A percentile compares a stretch with the other conserved stretches of the same genome.
phyloP scores from a whole-genome alignment of 2,113 vertebrate genomes.

The Eptesicus fuscus region DNA sequence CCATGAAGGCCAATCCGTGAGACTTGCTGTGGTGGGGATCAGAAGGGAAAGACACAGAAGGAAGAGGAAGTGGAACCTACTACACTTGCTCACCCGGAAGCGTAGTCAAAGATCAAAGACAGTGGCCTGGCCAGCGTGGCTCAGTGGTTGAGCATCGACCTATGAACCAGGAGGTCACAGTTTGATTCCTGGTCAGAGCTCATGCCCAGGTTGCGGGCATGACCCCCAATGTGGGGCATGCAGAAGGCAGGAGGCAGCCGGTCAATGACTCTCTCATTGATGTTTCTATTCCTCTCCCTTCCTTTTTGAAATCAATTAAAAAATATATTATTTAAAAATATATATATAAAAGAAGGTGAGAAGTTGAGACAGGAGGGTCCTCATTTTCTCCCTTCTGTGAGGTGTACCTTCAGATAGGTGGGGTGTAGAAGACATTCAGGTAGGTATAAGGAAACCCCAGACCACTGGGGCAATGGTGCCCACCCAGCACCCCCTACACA shows the following conservation, averaged over 20 bases:
- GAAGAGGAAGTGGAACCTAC: not conserved
- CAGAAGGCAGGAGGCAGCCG: no score
- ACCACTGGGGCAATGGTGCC: not conserved
- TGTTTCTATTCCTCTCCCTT: no score
- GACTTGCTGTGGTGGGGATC: not conserved
- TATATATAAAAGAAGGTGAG: not conserved
- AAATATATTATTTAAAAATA: no score
- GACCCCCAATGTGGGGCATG: no score
- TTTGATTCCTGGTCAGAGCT: no score
- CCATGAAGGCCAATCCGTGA: not conserved
- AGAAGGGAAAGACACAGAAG: not conserved
- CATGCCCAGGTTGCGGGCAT: no score
- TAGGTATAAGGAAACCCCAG: not conserved
- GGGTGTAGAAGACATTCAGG: not conserved
- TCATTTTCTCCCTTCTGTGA: not conserved
- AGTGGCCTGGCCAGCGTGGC: no score
- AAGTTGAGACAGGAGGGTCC: not conserved
- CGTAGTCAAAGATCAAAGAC: not conserved
- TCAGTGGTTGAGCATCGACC: no score
- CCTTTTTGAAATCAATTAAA: no score
- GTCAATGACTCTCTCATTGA: no score
- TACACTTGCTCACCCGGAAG: rapidly evolving
- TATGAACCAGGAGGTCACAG: no score
- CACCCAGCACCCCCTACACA: not conserved
- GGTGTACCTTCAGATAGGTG: not conserved